A percentile compares a stretch with the other conserved stretches of the same genome.
These are phyloP conservation scores for Drosophila equinoxialis DNA, from an alignment of 1,140 invertebrate species.

Conservation along the genomic window DNA sequence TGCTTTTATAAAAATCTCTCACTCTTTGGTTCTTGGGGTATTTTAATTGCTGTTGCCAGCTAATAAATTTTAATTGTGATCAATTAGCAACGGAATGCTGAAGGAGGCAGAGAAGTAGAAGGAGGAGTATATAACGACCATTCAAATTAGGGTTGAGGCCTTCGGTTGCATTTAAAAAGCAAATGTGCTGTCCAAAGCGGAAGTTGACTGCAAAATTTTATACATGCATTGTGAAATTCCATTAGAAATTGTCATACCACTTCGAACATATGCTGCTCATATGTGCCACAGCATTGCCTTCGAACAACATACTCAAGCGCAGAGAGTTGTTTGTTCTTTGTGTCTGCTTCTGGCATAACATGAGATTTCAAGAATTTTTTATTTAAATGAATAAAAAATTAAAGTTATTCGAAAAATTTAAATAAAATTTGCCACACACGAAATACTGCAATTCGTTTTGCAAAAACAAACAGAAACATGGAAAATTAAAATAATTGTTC, in stretches of 20 bases:
- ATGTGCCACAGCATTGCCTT: conserved; percentile 35
- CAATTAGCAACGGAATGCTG: conserved; percentile 78
- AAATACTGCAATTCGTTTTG: conserved; percentile 47
- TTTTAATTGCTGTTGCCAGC: conserved; percentile 81
- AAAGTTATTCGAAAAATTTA: conserved; percentile 40
- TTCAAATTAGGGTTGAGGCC: conserved; percentile 55
- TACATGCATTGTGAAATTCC: conserved; percentile 42
- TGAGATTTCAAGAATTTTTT: neutral
- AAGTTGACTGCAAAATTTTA: conserved; percentile 55
- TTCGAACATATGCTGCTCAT: conserved; percentile 60
- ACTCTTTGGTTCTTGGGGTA: conserved; percentile 46
- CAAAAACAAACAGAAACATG: conserved; percentile 28
- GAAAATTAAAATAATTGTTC: conserved; percentile 42
- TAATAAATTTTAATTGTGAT: conserved; percentile 82
- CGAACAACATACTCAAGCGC: neutral
- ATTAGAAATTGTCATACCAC: conserved; percentile 45
- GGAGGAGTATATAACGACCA: neutral
- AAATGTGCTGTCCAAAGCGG: conserved; percentile 29
- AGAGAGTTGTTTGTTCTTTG: neutral
- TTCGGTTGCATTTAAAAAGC: conserved; percentile 49
- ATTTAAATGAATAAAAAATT: conserved; percentile 18
- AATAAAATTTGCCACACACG: conserved; percentile 52
- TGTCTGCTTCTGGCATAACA: neutral
- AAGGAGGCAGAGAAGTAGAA: neutral
- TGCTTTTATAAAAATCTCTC: conserved; percentile 46